A percentile compares a stretch with the other conserved stretches of the same genome.
phyloP scores from a whole-genome alignment of 2,113 vertebrate genomes.

The Laticauda laticaudata region DNA sequence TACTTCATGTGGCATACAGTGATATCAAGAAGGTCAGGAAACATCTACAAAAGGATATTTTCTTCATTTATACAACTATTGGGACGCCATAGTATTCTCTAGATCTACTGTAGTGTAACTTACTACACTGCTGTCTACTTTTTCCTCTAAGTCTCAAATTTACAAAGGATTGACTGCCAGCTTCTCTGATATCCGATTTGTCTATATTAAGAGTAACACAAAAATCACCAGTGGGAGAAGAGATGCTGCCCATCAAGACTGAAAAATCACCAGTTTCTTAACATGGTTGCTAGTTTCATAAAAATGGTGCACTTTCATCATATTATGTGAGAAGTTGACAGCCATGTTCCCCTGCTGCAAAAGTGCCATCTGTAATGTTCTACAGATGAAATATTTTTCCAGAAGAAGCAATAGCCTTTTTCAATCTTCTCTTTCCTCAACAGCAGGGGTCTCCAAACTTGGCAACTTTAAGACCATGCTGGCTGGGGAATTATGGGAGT shows the following conservation, averaged over 20 bases:
- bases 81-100: neutral
- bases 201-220: neutral
- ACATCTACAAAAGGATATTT: neutral
- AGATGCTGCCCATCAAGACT: neutral
- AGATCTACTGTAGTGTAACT: neutral
- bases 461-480: neutral
- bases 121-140: neutral
- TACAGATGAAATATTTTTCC: neutral
- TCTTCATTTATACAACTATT: neutral
- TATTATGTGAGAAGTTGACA: neutral
- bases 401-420: neutral
- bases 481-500: neutral
- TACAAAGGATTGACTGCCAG: neutral
- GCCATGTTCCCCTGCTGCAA: neutral
- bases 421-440: neutral
- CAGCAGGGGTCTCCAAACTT: neutral
- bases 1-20: neutral
- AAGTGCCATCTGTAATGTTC: neutral
- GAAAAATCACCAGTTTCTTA: neutral
- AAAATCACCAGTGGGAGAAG: neutral
- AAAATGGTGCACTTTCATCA: neutral
- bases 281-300: neutral
- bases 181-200: neutral
- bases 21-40: neutral
- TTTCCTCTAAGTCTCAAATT: neutral